Evolutionary conservation across 2,888 invertebrate genomes (phyloP), one percentile per base, ranked within the genome.

Genomic region (Hemicrepidius hirtus): DNA sequence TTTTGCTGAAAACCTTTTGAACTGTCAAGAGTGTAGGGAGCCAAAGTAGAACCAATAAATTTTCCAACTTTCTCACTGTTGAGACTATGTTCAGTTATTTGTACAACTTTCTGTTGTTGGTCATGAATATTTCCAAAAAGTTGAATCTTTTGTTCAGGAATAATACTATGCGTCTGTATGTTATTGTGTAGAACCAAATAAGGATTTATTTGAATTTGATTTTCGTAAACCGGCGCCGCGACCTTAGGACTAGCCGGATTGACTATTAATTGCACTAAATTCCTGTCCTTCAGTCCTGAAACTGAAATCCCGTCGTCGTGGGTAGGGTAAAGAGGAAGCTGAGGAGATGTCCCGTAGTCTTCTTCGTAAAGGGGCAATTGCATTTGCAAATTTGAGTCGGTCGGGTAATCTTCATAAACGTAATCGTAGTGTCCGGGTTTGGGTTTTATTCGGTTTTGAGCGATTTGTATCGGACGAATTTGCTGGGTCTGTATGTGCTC

Each of bases 31-130:
- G 73, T 53, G 65, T 76, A 79, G 28, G 81, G 76, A 50, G 74
- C 66, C 49, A 76, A 68, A n/a, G 81, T 81, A 65, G 77, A 74
- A 50, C 79, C 76, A 49, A 80, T 74, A 71, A 80, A 82, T 72
- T 75, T 80, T 37, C 77, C 79, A 62, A 78, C 71, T 40, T 72
- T 75, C 16, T 35, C 62, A 32, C 67, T 63, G 69, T 73, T 62
- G 65, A 73, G 59, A 73, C 66, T 64, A 28, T 74, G 50, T 68
- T 63, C 68, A 53, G 20, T 64, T 74, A 74, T 71, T 70, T 67
- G 66, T 55, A 63, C 44, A 62, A 70, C 49, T 69, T 70, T 67
- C 20, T 66, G 55, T 24, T 59, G 46, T 24, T 59, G 46, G 35
- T 70, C 63, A 50, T 62, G 69, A 63, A 66, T 63, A 66, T 74